phyloP scores from a whole-genome alignment of 2,888 invertebrate genomes.

The Vannuccia rotundouncinata region DNA sequence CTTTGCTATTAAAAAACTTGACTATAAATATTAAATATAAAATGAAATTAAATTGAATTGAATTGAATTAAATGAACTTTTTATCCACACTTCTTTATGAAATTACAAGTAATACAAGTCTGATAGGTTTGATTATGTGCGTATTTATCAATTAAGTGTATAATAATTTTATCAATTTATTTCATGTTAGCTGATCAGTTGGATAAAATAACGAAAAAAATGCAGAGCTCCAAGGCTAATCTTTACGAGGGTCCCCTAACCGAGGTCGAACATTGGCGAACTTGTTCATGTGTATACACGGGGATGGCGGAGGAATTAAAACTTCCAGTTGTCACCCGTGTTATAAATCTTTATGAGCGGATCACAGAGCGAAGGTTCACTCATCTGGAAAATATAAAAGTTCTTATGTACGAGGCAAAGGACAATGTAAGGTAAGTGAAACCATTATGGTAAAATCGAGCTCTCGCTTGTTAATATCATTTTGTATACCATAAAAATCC shows the following conservation, averaged over 20 bases:
- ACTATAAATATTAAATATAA: no score
- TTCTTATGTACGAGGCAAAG: constrained; percentile 25
- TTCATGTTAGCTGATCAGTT: neutral
- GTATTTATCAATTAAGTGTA: no score
- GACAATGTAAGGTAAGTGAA: constrained; percentile 5
- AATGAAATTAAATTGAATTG: no score
- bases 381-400: constrained; percentile 1
- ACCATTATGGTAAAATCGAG: no score
- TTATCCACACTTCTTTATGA: no score
- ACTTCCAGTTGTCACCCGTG: neutral
- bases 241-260: neutral
- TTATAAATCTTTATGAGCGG: neutral
- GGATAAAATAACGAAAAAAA: neutral
- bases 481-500: no score
- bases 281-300: constrained; percentile 24
- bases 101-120: no score
- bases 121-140: no score
- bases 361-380: neutral
- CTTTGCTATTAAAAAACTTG: no score
- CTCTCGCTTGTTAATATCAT: no score
- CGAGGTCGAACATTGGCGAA: constrained; percentile 28
- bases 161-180: no score
- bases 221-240: neutral
- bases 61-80: no score
- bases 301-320: constrained; percentile 25